These are phyloP conservation scores for Apteryx owenii DNA, from an alignment of 2,113 vertebrate species.

Conservation along the genomic window DNA sequence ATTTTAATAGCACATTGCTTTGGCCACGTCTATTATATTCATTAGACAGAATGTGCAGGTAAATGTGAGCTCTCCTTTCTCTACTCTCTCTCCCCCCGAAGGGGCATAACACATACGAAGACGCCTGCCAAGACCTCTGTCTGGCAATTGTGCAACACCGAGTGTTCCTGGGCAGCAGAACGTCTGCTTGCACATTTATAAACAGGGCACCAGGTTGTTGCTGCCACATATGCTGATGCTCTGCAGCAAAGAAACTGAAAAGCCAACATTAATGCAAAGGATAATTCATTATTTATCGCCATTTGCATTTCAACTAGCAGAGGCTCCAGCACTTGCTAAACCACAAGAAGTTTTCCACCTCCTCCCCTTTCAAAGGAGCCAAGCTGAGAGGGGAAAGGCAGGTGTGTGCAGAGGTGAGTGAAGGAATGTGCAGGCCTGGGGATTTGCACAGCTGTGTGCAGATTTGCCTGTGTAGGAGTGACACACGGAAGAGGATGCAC, in stretches of 20 bases:
- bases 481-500: neutral
- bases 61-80: neutral
- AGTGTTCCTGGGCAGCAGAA: neutral
- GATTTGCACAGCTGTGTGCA: neutral
- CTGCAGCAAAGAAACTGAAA: neutral
- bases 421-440: neutral
- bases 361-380: neutral
- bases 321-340: neutral
- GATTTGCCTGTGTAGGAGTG: neutral
- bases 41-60: neutral
- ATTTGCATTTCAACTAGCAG: neutral
- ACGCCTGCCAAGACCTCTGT: neutral
- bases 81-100: neutral
- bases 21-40: neutral
- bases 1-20: neutral
- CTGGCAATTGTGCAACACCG: accelerated
- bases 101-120: neutral
- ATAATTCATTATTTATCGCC: slow-evolving; percentile 17
- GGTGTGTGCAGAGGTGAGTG: neutral
- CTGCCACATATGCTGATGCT: neutral
- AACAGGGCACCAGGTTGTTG: neutral
- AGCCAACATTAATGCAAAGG: neutral
- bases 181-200: accelerated
- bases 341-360: neutral
- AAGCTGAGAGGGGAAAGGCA: neutral